Base-by-base conservation (phyloP, 2,888 invertebrate species). In the Thecocarcelia acutangulata region DNA sequence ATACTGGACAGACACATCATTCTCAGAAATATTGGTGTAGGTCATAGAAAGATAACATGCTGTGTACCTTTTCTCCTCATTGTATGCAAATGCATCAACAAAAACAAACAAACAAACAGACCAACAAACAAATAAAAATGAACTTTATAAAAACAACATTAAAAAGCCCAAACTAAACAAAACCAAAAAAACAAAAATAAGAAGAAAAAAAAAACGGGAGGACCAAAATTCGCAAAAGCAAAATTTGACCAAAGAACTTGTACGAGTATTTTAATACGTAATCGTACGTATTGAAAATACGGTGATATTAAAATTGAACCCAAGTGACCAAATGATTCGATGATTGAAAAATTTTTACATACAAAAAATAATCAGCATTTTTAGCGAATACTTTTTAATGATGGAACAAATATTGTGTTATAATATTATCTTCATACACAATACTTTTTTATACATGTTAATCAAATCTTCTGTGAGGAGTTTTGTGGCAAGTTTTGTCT, bases 1-100 rank as follows among this genome's bases (percentile, higher is more conserved):
- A 82, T 82, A 82, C 78, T 66, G 78, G 82, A 82, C 82, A 81
- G 80, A 81, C 80, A 82, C 87, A 88, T 86, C 89, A 90, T 90
- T 90, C 90, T 88, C 87, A 89, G 90, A 90, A 90, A 90, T 90
- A 90, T 90, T 90, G 90, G 90, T 90, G 90, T 90, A 90, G 90
- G 90, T 90, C 90, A 90, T 90, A 90, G 90, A 87, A 87, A 88
- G 89, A 90, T 90, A 90, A 91, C 91, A 90, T 90, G 90, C 89
- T 90, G 90, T 88, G 89, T 88, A 90, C 89, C 66, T 69, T 44
- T 50, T 72, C 61, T 74, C 58, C 89, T 88, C 88, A 90, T 90
- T 90, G 90, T 90, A 90, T 90, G 90, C 90, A 91, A 90, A 90
- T 89, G 87, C 85, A 88, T 69, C 76, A 77, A 68, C 81, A 74